Conservation (phyloP, 2,888 invertebrate species). For the Xylota sylvarum region DNA sequence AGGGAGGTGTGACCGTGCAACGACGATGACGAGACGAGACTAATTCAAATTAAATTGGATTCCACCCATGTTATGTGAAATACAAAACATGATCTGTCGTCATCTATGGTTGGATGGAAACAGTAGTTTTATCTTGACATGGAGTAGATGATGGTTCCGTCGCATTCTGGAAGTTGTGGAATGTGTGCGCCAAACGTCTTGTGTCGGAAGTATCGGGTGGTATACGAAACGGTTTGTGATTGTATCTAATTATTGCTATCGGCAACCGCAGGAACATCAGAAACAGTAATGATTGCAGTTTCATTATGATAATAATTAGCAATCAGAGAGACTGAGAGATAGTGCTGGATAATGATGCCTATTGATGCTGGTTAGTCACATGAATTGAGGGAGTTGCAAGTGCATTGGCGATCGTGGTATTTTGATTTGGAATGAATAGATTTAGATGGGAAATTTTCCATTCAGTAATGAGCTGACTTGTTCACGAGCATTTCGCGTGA, state of each 20-base stretch:
- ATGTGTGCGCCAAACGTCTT: constrained; percentile 6
- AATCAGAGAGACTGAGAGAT: constrained; percentile 24
- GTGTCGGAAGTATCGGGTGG: constrained; percentile 31
- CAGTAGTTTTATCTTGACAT: constrained; percentile 21
- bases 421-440: too few species aligned
- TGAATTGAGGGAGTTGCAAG: constrained; percentile 10
- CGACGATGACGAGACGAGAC: constrained; percentile 37
- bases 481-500: too few species aligned
- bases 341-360: constrained; percentile 6
- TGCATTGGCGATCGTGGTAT: not conserved
- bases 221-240: constrained; percentile 25
- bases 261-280: not conserved
- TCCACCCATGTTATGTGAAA: constrained; percentile 36
- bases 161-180: constrained; percentile 18
- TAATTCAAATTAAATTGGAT: constrained; percentile 66
- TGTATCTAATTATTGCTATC: constrained; percentile 53
- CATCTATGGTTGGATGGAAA: constrained; percentile 2
- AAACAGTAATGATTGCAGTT: constrained; percentile 43
- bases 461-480: too few species aligned
- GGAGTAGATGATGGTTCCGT: constrained; percentile 1
- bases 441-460: too few species aligned
- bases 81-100: constrained; percentile 26
- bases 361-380: not conserved
- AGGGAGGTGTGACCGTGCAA: constrained; percentile 54
- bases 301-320: constrained; percentile 62